Conservation (phyloP, 2,888 invertebrate species). For the Sicus ferrugineus region DNA sequence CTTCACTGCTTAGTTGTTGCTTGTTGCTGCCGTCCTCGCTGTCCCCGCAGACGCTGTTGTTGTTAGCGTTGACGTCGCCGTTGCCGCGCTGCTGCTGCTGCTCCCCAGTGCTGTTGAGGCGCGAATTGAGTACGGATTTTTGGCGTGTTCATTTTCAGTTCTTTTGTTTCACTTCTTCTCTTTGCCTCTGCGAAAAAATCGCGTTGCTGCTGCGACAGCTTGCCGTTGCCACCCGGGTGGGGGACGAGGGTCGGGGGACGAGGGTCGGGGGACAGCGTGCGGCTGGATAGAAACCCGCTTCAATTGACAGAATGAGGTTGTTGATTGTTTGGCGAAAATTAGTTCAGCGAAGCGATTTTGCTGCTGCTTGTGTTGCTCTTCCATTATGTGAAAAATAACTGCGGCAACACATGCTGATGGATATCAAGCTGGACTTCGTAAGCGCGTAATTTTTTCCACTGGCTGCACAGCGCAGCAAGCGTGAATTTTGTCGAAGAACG, state of each 20-base stretch:
- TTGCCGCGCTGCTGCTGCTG: background rate
- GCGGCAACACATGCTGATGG: no score
- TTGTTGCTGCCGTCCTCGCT: background rate
- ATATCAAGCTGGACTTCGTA: no score
- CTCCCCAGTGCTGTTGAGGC: background rate
- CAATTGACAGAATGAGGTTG: slow-evolving; percentile 18
- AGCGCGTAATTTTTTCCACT: no score
- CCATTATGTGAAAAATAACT: background rate
- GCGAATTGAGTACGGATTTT: background rate
- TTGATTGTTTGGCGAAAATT: slow-evolving; percentile 1
- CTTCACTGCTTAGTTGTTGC: no score
- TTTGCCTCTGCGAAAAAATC: no score
- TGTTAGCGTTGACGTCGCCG: background rate
- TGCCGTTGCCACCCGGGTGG: background rate
- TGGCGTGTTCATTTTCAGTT: background rate
- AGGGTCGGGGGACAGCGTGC: no score
- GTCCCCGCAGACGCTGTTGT: background rate
- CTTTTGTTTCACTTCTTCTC: background rate
- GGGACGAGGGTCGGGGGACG: no score
- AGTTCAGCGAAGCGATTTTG: background rate
- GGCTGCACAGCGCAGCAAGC: no score
- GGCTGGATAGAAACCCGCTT: background rate
- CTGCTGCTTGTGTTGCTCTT: no score
- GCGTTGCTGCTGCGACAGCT: background rate
- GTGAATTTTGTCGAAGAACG: no score